Evolutionary conservation across 1,140 invertebrate species (phyloP).

Genomic region (Tenebrio molitor): DNA sequence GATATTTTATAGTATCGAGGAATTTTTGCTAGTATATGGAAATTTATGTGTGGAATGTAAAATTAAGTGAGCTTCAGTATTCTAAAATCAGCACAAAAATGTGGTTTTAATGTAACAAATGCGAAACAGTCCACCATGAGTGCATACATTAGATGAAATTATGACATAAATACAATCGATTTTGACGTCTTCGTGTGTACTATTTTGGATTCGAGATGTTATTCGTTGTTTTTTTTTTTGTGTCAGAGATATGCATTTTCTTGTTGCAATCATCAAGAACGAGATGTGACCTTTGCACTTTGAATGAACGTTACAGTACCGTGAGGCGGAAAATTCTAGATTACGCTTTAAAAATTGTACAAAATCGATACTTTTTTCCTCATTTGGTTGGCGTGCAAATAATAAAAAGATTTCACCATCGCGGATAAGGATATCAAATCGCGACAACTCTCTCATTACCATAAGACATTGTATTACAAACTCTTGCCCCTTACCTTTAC

Average conservation of each 20-base stretch:
- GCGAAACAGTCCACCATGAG: neutral
- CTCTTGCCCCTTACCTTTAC: slow-evolving; percentile 18
- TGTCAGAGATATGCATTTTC: no score
- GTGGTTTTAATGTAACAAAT: neutral
- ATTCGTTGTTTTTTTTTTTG: neutral
- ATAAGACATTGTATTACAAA: slow-evolving; percentile 35
- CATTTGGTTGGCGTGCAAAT: slow-evolving; percentile 21
- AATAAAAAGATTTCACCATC: slow-evolving; percentile 31
- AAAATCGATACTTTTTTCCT: slow-evolving; percentile 18
- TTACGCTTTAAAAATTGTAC: neutral
- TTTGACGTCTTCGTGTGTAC: no score
- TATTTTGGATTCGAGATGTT: no score
- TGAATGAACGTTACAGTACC: neutral
- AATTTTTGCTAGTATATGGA: slow-evolving; percentile 9
- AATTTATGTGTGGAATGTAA: slow-evolving; percentile 24
- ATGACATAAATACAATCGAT: neutral
- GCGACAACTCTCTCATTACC: slow-evolving; percentile 33
- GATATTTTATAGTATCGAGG: neutral
- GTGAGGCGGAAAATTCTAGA: neutral
- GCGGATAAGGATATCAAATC: slow-evolving; percentile 32
- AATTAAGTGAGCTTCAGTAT: neutral
- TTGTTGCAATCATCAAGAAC: neutral
- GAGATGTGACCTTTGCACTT: neutral
- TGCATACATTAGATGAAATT: neutral
- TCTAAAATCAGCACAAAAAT: slow-evolving; percentile 24